Base-by-base conservation (phyloP, 2,797 vertebrate genomes). In the Eulemur albifrons region DNA sequence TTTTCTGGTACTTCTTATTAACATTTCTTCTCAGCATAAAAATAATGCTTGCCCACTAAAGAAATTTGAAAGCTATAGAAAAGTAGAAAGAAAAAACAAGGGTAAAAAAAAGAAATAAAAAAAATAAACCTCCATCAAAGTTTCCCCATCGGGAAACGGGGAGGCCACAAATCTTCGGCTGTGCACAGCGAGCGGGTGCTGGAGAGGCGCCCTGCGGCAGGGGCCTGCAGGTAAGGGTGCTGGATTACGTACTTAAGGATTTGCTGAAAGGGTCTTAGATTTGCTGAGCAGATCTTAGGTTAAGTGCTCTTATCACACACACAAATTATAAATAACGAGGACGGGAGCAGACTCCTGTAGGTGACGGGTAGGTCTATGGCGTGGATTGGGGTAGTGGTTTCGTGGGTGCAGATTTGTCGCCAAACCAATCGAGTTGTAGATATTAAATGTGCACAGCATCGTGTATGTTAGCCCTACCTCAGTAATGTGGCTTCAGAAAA, bases 1-100 rank as follows among this genome's bases (percentile, higher is more conserved):
- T 93, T 63, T 43, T 52, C 63, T 84, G 63, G 17, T 30, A 20
- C 57, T 93, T 89, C 5, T 32, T 40, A 12, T 88, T 59, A 61
- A 76, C 21, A 1, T 76, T 79, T 69, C 40, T 69, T 94, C 90
- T 76, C 35, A 17, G 73, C 54, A 45, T 94, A 54, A 86, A 75
- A 87, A 57, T 65, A 30, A 43, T 14, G 9, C 7, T 45, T 50
- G 25, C 8, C 52, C 23, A 13, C 57, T 52, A 86, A 38, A 92
- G 40, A 75, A n/a, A 63, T 43, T 65, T 35, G 70, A 92, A 81
- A 88, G 87, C 45, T 48, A 4, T 52, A 59, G 84, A 79, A 83
- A 77, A 57, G 7, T n/a, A 10, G 5, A 25, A 35, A 67, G 72
- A 69, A 43, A 23, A 85, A 63, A 43, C 17, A 48, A 89, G 25